A percentile compares a stretch with the other conserved stretches of the same genome.
phyloP scores from a whole-genome alignment of 1,140 invertebrate genomes.

The Delia radicum region DNA sequence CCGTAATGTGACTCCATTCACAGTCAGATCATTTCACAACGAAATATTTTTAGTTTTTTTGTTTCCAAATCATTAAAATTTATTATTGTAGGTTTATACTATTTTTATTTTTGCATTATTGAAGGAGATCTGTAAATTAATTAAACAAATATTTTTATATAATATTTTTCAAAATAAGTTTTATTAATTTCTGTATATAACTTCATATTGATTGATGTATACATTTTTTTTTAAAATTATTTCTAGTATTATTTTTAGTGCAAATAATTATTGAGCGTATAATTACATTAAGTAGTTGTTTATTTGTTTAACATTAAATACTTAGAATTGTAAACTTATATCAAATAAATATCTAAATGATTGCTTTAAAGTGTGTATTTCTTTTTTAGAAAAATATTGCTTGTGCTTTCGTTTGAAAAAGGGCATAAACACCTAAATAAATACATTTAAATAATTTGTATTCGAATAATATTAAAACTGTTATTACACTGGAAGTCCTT shows the following conservation, averaged over 20 bases:
- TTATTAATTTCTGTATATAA: neutral
- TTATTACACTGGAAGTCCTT: constrained; percentile 48
- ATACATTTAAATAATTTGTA: no score
- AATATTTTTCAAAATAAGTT: neutral
- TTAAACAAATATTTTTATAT: no score
- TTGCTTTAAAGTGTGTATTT: constrained; percentile 4
- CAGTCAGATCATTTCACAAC: no score
- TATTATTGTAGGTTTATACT: no score
- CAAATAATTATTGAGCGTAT: constrained; percentile 2
- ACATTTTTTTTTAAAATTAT: constrained; percentile 23
- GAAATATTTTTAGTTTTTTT: no score
- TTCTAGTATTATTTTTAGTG: neutral
- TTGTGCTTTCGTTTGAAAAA: neutral
- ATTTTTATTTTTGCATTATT: no score
- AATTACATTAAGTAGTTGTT: constrained; percentile 15
- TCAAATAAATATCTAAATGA: neutral
- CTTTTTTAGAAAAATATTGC: neutral
- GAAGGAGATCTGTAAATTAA: no score
- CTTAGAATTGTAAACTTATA: neutral
- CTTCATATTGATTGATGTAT: neutral
- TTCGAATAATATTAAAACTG: neutral
- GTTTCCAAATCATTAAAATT: no score
- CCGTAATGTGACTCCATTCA: no score
- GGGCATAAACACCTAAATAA: no score
- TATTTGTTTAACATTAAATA: neutral